Evolutionary conservation across 2,113 vertebrate species (phyloP).

Genomic region (Megalops atlanticus): DNA sequence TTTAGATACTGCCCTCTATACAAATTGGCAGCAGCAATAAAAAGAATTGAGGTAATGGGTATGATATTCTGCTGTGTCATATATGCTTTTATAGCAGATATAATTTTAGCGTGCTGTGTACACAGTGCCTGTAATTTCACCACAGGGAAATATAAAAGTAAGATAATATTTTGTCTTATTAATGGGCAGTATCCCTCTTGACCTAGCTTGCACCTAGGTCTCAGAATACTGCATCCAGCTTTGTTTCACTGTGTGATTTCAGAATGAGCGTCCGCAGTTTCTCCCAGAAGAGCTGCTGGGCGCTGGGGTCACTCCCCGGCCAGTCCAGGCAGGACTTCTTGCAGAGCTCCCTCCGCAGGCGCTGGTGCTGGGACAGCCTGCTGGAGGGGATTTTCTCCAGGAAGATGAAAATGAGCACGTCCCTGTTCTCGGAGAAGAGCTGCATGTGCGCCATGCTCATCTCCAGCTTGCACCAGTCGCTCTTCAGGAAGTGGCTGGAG

Average conservation of each 20-base stretch:
- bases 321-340: constrained; percentile 25
- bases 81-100: background rate
- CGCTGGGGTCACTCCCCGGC: background rate
- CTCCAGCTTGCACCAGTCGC: constrained; percentile 36
- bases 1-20: background rate
- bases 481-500: constrained; percentile 34
- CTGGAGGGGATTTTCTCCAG: constrained; percentile 24
- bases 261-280: constrained; percentile 15
- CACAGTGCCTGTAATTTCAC: background rate
- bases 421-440: constrained; percentile 29
- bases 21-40: background rate
- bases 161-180: too few species aligned
- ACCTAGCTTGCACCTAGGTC: background rate
- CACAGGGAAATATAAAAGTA: background rate
- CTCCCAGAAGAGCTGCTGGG: constrained; percentile 21
- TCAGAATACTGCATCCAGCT: background rate
- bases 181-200: background rate
- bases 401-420: constrained; percentile 34
- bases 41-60: constrained; percentile 4
- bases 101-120: background rate
- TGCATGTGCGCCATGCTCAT: constrained; percentile 26
- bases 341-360: constrained; percentile 20
- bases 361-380: constrained; percentile 27
- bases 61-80: constrained; percentile 7
- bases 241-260: background rate